These are phyloP conservation scores for Sesamia inferens DNA, from an alignment of 2,888 invertebrate genomes.

Conservation along the genomic window DNA sequence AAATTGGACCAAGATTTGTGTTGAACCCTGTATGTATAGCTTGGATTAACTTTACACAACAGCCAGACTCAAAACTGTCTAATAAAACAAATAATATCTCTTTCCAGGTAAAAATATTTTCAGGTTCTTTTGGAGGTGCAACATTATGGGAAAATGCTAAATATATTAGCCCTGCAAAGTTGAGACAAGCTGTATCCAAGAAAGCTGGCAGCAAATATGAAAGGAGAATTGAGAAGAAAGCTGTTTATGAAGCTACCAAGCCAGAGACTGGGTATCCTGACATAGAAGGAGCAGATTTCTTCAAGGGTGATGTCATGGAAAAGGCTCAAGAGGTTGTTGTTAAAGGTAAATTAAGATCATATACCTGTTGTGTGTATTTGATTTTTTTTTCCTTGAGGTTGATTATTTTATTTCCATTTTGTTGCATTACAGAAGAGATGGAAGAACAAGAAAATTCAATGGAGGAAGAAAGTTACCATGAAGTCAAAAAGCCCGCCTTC, in stretches of 20 bases:
- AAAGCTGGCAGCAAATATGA: slow-evolving; percentile 94
- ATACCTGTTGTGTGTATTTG: neutral
- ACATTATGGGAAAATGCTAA: slow-evolving; percentile 98
- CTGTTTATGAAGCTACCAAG: slow-evolving; percentile 92
- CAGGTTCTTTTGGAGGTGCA: slow-evolving; percentile 97
- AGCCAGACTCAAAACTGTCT: neutral
- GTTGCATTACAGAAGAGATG: slow-evolving; percentile 78
- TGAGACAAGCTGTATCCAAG: slow-evolving; percentile 92
- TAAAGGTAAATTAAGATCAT: slow-evolving; percentile 75
- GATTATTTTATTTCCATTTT: neutral
- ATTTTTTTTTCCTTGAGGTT: neutral
- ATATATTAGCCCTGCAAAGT: slow-evolving; percentile 97
- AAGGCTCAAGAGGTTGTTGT: slow-evolving; percentile 89
- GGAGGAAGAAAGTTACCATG: slow-evolving; percentile 66
- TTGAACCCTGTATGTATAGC: slow-evolving; percentile 92
- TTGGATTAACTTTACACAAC: neutral
- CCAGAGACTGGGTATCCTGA: slow-evolving; percentile 93
- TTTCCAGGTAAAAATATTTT: slow-evolving; percentile 97
- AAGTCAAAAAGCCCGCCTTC: slow-evolving; percentile 67
- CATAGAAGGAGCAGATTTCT: slow-evolving; percentile 93
- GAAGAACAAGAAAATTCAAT: slow-evolving; percentile 67
- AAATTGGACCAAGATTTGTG: slow-evolving; percentile 97
- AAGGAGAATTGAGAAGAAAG: slow-evolving; percentile 94
- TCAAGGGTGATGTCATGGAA: slow-evolving; percentile 91
- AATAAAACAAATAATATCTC: neutral